Conservation (phyloP, 92 coral and sea anemone genomes). For the Epizoanthus rinbou region DNA sequence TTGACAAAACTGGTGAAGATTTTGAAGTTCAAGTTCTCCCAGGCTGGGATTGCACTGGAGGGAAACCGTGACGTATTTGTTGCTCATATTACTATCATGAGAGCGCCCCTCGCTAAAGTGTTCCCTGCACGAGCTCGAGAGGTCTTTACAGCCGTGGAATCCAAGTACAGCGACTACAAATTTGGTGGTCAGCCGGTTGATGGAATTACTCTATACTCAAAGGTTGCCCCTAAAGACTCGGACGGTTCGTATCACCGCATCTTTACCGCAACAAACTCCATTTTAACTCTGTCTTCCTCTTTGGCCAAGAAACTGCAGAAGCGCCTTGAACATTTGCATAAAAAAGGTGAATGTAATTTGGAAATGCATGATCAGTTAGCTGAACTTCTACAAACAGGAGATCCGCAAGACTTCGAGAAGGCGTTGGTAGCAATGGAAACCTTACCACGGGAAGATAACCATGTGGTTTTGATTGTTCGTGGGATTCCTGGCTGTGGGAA, state of each 20-base stretch:
- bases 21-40: constrained; percentile 56
- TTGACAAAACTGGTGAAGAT: constrained; percentile 57
- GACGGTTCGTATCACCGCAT: constrained; percentile 66
- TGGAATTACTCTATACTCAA: constrained; percentile 58
- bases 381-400: constrained; percentile 21
- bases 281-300: constrained; percentile 60
- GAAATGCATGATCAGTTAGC: constrained; percentile 41
- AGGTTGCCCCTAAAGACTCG: constrained; percentile 58
- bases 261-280: constrained; percentile 56
- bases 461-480: constrained; percentile 67
- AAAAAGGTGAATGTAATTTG: constrained; percentile 26
- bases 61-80: constrained; percentile 70
- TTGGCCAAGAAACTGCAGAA: constrained; percentile 52
- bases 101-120: constrained; percentile 38
- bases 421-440: constrained; percentile 24
- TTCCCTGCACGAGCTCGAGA: constrained; percentile 31
- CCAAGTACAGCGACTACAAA: constrained; percentile 33
- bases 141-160: constrained; percentile 48
- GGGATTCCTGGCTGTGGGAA: constrained; percentile 89
- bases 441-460: constrained; percentile 30
- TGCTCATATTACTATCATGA: constrained; percentile 68
- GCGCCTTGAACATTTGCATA: constrained; percentile 49
- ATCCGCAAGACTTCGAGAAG: constrained; percentile 25
- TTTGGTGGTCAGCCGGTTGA: constrained; percentile 66
- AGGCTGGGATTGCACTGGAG: constrained; percentile 68